These are phyloP conservation scores for Alligator sinensis DNA, from an alignment of 2,113 vertebrate genomes.

Conservation along the genomic window DNA sequence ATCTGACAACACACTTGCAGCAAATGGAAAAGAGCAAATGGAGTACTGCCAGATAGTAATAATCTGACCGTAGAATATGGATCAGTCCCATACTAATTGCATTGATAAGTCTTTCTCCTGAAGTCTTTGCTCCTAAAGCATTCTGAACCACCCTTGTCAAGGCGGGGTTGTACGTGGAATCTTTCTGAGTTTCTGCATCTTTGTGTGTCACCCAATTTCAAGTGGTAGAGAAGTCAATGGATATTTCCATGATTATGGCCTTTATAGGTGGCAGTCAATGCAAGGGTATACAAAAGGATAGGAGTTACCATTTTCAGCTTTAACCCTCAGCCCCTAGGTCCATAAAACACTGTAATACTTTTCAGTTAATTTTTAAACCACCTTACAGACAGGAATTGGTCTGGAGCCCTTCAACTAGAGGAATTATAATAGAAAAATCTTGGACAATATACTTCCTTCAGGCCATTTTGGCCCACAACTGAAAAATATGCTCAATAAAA, in stretches of 20 bases:
- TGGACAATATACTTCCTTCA: neutral
- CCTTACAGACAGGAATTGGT: neutral
- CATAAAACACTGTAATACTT: neutral
- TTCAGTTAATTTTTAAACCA: neutral
- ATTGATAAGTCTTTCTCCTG: neutral
- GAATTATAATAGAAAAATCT: neutral
- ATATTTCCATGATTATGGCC: neutral
- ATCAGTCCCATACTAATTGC: neutral
- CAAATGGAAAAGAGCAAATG: neutral
- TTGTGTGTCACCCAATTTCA: neutral
- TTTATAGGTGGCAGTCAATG: neutral
- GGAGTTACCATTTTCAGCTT: neutral
- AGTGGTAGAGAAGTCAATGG: neutral
- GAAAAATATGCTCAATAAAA: neutral
- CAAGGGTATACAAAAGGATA: neutral
- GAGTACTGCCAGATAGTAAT: neutral
- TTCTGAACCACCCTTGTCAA: neutral
- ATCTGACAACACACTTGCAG: neutral
- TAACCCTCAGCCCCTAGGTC: neutral
- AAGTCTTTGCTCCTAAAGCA: neutral
- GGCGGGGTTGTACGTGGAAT: neutral
- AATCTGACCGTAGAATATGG: neutral
- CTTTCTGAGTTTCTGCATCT: neutral
- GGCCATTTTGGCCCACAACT: neutral
- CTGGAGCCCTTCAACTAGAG: accelerated